Evolutionary conservation across 2,888 invertebrate species (phyloP).

Genomic region (Apamea epomidion): DNA sequence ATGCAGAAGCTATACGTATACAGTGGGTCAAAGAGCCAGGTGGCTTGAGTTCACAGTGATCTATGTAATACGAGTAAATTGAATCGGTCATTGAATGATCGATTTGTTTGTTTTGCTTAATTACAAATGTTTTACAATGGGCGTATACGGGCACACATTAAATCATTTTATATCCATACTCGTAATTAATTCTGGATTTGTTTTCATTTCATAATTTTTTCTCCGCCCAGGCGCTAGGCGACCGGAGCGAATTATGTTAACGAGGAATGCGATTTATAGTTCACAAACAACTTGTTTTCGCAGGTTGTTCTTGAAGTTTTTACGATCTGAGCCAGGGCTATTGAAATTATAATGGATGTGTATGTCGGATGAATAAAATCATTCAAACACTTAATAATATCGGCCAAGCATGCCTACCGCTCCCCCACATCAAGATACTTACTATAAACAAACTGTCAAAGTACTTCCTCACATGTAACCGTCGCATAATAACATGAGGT

Average conservation of each 20-base stretch:
- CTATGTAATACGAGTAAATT: background rate
- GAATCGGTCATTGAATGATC: background rate
- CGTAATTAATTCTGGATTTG: background rate
- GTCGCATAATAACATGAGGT: background rate
- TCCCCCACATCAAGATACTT: background rate
- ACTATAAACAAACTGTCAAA: background rate
- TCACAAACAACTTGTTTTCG: background rate
- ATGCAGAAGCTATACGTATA: background rate
- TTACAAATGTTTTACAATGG: background rate
- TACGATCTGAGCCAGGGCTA: background rate
- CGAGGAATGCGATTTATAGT: background rate
- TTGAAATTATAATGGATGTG: background rate
- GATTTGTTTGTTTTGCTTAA: constrained; percentile 1
- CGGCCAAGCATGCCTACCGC: too few relatives aligned
- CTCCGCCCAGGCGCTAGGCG: too few relatives aligned
- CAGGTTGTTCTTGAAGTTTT: background rate
- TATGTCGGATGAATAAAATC: background rate
- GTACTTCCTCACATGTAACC: background rate
- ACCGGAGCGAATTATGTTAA: too few relatives aligned
- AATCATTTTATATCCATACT: background rate
- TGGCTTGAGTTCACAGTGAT: background rate
- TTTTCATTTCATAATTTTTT: constrained; percentile 1
- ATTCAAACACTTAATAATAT: background rate
- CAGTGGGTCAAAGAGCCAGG: background rate
- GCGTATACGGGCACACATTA: background rate